Evolutionary conservation across 1,140 invertebrate genomes (phyloP).

Genomic region (Zaprionus ornatus): DNA sequence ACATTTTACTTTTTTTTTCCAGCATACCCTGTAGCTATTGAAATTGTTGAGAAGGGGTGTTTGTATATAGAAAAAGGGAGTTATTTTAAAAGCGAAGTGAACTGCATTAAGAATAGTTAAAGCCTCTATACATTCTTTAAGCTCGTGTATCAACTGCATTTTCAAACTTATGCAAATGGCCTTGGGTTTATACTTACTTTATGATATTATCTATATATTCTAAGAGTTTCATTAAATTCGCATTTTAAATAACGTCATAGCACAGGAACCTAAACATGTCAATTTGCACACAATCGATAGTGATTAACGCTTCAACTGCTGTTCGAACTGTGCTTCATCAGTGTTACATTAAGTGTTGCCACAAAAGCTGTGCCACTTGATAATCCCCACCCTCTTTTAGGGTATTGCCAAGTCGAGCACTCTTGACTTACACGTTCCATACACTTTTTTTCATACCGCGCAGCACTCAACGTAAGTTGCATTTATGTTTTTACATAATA

Average conservation of each 20-base stretch:
- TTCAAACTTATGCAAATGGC: not conserved
- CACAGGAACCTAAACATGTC: no score
- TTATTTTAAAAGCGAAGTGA: not conserved
- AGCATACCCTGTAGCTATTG: conserved; percentile 11
- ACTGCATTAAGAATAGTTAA: not conserved
- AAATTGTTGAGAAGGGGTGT: not conserved
- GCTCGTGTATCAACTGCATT: not conserved
- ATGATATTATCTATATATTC: not conserved
- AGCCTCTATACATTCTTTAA: not conserved
- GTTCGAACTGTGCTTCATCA: not conserved
- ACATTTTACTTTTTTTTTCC: conserved; percentile 38
- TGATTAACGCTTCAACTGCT: not conserved
- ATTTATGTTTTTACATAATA: conserved; percentile 75
- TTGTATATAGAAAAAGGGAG: not conserved
- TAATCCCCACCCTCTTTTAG: not conserved
- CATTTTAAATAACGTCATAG: not conserved
- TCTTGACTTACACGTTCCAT: no score
- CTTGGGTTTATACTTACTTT: not conserved
- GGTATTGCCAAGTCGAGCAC: conserved; percentile 3
- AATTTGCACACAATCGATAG: not conserved
- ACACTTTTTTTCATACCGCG: conserved; percentile 27
- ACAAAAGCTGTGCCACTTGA: not conserved
- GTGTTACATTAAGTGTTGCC: not conserved
- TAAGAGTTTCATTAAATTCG: not conserved
- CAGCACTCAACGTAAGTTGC: conserved; percentile 70